phyloP scores from a whole-genome alignment of 2,113 vertebrate species.

The Dasyprocta punctata region DNA sequence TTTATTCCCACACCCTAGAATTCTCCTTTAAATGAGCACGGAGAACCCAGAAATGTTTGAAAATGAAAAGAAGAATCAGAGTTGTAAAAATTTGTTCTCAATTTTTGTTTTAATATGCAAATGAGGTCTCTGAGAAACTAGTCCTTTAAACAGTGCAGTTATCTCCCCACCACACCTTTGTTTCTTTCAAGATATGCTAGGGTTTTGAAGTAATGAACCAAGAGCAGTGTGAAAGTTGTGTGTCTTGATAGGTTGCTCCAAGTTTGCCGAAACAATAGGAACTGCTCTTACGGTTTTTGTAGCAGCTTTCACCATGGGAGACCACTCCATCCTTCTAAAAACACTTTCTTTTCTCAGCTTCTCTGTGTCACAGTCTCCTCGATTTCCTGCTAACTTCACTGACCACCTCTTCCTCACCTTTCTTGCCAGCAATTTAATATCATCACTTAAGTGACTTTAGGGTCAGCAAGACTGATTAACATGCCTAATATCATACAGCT shows the following conservation, averaged over 20 bases:
- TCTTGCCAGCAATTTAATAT: not conserved
- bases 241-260: rapidly evolving
- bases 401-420: not conserved
- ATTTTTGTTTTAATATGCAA: not conserved
- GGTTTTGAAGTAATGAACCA: not conserved
- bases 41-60: slow-evolving; percentile 6
- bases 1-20: not conserved
- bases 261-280: not conserved
- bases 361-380: not conserved
- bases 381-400: not conserved
- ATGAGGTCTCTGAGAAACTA: not conserved
- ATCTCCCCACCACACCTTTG: not conserved
- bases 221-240: not conserved
- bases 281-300: not conserved
- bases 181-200: not conserved
- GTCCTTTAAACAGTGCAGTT: not conserved
- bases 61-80: not conserved
- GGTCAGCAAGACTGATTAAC: not conserved
- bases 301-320: not conserved
- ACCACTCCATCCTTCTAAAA: not conserved
- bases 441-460: not conserved
- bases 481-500: not conserved
- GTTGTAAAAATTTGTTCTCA: slow-evolving; percentile 1
- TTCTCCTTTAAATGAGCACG: slow-evolving; percentile 23
- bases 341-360: not conserved